Base-by-base conservation (phyloP, 2,113 vertebrate genomes). In the Zosterops japonicus region DNA sequence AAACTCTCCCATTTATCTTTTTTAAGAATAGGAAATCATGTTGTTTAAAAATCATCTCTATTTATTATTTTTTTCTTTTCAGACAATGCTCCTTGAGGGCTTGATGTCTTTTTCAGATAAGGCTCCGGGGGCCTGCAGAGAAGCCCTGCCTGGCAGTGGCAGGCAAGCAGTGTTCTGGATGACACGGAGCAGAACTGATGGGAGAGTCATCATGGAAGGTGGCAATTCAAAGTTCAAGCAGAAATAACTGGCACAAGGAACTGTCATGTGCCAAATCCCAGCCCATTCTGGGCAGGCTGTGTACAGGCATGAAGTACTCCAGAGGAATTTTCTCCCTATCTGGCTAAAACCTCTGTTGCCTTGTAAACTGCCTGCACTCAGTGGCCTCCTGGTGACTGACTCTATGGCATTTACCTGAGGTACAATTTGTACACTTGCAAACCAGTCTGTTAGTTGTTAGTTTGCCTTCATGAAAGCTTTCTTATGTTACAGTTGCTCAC, bases 141-240 rank as follows among this genome's bases (percentile, higher is more conserved):
- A 85, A 71, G 21, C 25, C 36, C 33, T 12, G 11, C 19, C 50
- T 35, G n/a, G 60, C 14, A 42, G 23, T 8, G 27, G 29, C 8
- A 36, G 39, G 20, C 0, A 1, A 83, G 61, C n/a, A 78, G n/a
- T 3, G 14, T 5, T 42, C 63, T 60, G 29, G 46, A 46, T 50
- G 27, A 41, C 41, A 29, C 22, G 22, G 52, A 75, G 44, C 36
- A 86, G 36, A 75, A 50, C 19, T n/a, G 31, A 47, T 20, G 23
- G 60, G 3, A 39, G 12, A 53, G 18, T 31, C 15, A 10, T 11
- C 2, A 0, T 22, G 42, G 19, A 75, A 55, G 47, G 18, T 6
- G 56, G 29, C 7, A 44, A 64, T 22, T 53, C 49, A 57, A 70
- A 61, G 36, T 41, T 83, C 41, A 65, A 23, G 35, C 42, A 76